Conservation (phyloP, 1,140 invertebrate species). For the Lepidurus arcticus region DNA sequence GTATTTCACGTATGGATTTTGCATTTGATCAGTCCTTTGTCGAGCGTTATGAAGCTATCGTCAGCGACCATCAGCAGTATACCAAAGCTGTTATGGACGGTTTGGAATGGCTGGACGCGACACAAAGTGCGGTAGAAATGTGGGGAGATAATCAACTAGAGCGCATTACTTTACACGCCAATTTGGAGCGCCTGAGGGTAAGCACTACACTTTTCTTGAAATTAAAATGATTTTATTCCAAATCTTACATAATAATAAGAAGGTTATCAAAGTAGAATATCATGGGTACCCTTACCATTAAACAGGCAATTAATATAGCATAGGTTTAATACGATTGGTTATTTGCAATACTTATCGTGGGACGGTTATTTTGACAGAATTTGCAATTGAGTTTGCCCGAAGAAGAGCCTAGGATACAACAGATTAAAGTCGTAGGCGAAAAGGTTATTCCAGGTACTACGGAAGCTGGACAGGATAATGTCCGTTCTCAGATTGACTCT, state of each 20-base stretch:
- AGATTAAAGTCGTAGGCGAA: constrained; percentile 71
- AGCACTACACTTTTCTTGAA: background rate
- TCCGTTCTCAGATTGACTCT: constrained; percentile 74
- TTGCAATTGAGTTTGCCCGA: constrained; percentile 70
- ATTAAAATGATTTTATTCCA: too few species aligned
- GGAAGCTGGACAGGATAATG: constrained; percentile 74
- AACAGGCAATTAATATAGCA: background rate
- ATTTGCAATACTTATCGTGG: constrained; percentile 1
- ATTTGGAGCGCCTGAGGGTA: constrained; percentile 81
- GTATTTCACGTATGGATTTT: constrained; percentile 10
- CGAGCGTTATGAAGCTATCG: constrained; percentile 73
- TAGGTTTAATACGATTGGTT: constrained; percentile 20
- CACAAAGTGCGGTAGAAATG: constrained; percentile 72
- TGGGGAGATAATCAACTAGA: constrained; percentile 84
- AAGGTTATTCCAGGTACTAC: constrained; percentile 85
- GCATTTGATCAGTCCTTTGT: constrained; percentile 39
- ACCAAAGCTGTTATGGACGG: constrained; percentile 80
- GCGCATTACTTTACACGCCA: constrained; percentile 78
- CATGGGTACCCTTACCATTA: too few species aligned
- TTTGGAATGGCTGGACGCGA: constrained; percentile 85
- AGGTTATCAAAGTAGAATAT: too few species aligned
- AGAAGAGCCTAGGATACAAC: constrained; percentile 73
- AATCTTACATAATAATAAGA: too few species aligned
- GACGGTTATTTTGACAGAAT: constrained; percentile 49
- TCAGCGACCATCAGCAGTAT: constrained; percentile 86